Conservation (phyloP, 2,797 vertebrate genomes). For the Mareca penelope region DNA sequence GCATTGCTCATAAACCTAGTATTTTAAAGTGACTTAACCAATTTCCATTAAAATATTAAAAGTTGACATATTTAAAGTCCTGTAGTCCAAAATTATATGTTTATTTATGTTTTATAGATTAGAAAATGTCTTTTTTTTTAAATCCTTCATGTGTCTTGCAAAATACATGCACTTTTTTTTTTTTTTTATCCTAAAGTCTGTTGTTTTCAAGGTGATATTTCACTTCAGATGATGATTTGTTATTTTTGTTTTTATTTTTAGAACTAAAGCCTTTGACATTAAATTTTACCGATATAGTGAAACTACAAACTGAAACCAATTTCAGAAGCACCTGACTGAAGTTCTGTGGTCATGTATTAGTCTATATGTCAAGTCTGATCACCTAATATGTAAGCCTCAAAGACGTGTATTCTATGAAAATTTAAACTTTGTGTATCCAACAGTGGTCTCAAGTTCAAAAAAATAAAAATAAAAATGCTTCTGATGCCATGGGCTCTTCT, state of each 20-base stretch:
- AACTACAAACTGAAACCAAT: conserved; percentile 18
- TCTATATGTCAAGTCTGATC: neutral
- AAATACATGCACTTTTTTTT: neutral
- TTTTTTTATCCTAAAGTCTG: neutral
- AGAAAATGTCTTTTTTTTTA: neutral
- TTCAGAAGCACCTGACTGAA: neutral
- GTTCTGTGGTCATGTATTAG: neutral
- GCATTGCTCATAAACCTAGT: neutral
- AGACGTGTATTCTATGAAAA: neutral
- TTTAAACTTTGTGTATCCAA: neutral
- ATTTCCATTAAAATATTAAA: neutral
- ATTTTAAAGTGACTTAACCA: neutral
- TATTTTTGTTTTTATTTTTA: conserved; percentile 41
- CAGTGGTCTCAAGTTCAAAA: neutral
- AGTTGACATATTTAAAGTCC: neutral
- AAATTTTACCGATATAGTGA: neutral
- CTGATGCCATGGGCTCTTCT: neutral
- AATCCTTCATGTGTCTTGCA: neutral
- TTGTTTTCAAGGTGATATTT: conserved; percentile 31
- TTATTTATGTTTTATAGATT: neutral
- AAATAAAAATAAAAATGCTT: neutral
- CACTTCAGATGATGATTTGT: conserved; percentile 9
- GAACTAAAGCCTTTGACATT: conserved; percentile 17
- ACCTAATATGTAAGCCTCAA: neutral
- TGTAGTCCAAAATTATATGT: neutral